Evolutionary conservation across 2,797 vertebrate species (phyloP), one percentile per base, ranked within the genome.

Genomic region (Centropyge bicolor): DNA sequence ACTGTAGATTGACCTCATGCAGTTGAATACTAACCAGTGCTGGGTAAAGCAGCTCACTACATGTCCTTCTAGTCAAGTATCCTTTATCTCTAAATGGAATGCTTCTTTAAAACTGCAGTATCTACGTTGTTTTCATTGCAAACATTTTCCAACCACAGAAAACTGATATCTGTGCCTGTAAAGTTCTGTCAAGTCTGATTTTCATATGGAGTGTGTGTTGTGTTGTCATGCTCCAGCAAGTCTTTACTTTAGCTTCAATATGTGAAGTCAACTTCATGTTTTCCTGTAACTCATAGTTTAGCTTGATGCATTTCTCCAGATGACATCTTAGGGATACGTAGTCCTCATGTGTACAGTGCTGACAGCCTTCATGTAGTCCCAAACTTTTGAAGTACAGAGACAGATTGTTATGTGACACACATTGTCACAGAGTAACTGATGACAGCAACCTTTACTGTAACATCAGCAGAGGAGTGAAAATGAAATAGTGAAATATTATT

Each of bases 401-500:
- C 51, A 38, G 24, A 48, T 19, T 31, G 20, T 45, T 41, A 40
- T 16, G 27, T 48, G 35, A 63, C n/a, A 38, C 56, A 14, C 41
- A 43, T 22, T 3, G 36, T 35, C 20, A 51, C 5, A 41, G 19
- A 61, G 31, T n/a, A 16, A 61, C 38, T 48, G 12, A 65, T 48
- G 56, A 67, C 49, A 27, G 2, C 72, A 45, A 72, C 55, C 36
- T 67, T 61, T 70, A 20, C 11, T 12, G 36, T n/a, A n/a, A n/a
- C n/a, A n/a, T 72, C 55, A 43, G 57, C 59, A 59, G 27, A 13
- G 8, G 43, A 19, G 60, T 45, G 75, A 45, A 45, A 73, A 73
- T 61, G 8, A 36, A 62, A 45, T 35, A 62, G 46, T n/a, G 11
- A n/a, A n/a, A n/a, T 36, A 40, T 52, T 19, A 22, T 4, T 22